These are phyloP conservation scores for Crepidodera aurea DNA, from an alignment of 2,888 invertebrate species.

Conservation along the genomic window DNA sequence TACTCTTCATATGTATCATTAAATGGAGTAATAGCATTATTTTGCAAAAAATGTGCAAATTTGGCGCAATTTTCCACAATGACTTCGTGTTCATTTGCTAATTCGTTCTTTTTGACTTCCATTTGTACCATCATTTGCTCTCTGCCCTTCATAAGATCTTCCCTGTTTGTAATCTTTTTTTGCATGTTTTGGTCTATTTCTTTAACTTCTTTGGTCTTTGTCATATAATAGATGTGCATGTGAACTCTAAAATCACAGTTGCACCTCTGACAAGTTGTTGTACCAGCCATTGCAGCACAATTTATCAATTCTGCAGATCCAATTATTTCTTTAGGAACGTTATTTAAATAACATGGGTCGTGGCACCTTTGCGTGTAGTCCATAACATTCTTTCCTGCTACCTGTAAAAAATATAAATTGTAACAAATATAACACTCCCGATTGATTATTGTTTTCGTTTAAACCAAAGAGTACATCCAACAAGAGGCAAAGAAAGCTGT, in stretches of 20 bases:
- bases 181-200: constrained; percentile 48
- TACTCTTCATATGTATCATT: constrained; percentile 55
- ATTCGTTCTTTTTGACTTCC: constrained; percentile 39
- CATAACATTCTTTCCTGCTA: constrained; percentile 49
- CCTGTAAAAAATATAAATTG: constrained; percentile 42
- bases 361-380: constrained; percentile 56
- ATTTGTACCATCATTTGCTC: constrained; percentile 45
- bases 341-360: constrained; percentile 54
- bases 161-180: constrained; percentile 45
- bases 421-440: no score
- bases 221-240: constrained; percentile 57
- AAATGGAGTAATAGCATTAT: constrained; percentile 54
- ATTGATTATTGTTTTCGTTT: no score
- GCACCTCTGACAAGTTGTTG: constrained; percentile 49
- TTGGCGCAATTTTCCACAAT: constrained; percentile 52
- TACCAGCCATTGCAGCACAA: constrained; percentile 51
- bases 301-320: constrained; percentile 51
- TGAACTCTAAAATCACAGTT: constrained; percentile 52
- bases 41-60: constrained; percentile 55
- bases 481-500: no score
- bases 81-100: constrained; percentile 48
- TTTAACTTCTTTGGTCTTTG: constrained; percentile 47
- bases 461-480: no score
- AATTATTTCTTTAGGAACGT: constrained; percentile 53
- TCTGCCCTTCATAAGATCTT: constrained; percentile 43